A percentile compares a stretch with the other conserved stretches of the same genome.
These are phyloP conservation scores for Aphrophora alni DNA, from an alignment of 2,888 invertebrate species.

Conservation along the genomic window DNA sequence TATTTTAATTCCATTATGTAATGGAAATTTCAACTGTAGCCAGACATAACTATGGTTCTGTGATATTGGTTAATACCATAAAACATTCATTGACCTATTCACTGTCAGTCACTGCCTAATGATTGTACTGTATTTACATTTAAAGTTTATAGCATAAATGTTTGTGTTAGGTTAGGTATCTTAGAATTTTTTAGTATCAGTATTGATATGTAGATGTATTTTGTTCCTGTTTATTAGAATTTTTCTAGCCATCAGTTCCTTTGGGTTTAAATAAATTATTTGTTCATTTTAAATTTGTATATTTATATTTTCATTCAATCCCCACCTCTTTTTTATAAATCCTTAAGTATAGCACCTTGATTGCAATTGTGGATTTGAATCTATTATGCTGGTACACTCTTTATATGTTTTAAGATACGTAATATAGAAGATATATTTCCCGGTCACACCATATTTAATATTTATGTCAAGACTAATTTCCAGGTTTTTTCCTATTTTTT, in stretches of 20 bases:
- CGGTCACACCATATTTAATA: too few species aligned
- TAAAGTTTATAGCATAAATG: neutral
- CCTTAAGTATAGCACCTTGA: neutral
- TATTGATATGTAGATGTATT: neutral
- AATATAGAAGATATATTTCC: too few species aligned
- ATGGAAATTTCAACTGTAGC: neutral
- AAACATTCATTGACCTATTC: neutral
- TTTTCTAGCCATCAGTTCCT: neutral
- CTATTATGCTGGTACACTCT: too few species aligned
- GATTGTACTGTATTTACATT: neutral
- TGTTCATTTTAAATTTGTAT: neutral
- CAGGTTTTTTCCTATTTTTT: too few species aligned
- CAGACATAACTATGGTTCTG: neutral
- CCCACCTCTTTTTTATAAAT: neutral
- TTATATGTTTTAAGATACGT: too few species aligned
- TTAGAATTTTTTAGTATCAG: neutral
- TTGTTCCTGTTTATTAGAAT: conserved; percentile 12
- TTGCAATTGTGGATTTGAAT: neutral
- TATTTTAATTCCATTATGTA: too few species aligned
- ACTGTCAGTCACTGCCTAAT: neutral
- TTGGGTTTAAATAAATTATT: neutral
- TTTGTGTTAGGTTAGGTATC: neutral
- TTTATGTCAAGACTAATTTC: too few species aligned
- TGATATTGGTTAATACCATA: neutral
- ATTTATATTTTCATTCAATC: neutral